These are phyloP conservation scores for Turritopsis dohrnii DNA, from an alignment of 30 jellyfish, hydroid and myxozoan species.

Conservation along the genomic window DNA sequence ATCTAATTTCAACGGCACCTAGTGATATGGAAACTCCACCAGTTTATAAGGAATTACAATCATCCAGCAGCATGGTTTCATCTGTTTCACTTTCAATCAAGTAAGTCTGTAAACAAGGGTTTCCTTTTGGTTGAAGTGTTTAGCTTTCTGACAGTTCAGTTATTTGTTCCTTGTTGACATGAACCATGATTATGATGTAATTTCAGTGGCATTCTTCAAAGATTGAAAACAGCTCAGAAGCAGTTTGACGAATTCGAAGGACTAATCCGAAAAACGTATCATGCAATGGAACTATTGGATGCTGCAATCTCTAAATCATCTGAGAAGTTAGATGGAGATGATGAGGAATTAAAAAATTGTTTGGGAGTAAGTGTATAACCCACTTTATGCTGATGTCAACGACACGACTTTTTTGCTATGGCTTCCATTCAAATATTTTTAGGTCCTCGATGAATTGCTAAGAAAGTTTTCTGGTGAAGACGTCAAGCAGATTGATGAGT, in stretches of 20 bases:
- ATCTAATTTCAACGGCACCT: slow-evolving; percentile 61
- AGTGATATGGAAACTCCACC: slow-evolving; percentile 50
- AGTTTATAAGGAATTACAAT: slow-evolving; percentile 55
- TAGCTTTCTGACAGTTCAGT: too few species aligned
- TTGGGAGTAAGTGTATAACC: slow-evolving; percentile 40
- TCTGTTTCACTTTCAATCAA: not conserved
- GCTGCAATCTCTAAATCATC: slow-evolving; percentile 65
- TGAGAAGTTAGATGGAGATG: slow-evolving; percentile 68
- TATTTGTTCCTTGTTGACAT: too few species aligned
- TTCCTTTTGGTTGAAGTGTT: not conserved
- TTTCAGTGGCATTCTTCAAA: not conserved
- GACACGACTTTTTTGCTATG: not conserved
- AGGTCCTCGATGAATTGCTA: slow-evolving; percentile 53
- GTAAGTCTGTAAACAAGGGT: not conserved
- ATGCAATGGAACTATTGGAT: slow-evolving; percentile 74
- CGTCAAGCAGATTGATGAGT: slow-evolving; percentile 55
- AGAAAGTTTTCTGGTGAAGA: slow-evolving; percentile 48
- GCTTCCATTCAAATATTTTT: not conserved
- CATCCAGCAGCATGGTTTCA: slow-evolving; percentile 12
- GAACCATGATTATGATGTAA: too few species aligned
- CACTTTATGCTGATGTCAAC: not conserved
- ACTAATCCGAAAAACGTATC: slow-evolving; percentile 39
- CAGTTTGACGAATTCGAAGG: slow-evolving; percentile 30
- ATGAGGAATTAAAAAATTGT: slow-evolving; percentile 69
- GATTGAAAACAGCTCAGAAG: not conserved